These are phyloP conservation scores for Antigone vipio DNA, from an alignment of 2,113 vertebrate genomes.

Conservation along the genomic window DNA sequence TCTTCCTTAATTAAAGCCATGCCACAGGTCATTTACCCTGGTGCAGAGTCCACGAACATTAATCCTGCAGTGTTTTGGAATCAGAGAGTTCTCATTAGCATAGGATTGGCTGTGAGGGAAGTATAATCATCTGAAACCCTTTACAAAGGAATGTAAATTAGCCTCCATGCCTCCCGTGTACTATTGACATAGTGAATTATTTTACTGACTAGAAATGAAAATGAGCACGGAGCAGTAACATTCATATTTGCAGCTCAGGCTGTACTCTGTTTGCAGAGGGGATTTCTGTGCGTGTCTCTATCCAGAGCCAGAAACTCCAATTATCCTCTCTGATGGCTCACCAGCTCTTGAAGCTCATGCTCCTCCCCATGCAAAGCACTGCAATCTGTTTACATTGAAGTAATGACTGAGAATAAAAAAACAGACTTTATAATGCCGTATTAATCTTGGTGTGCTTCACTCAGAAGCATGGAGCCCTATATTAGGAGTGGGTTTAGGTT, in stretches of 20 bases:
- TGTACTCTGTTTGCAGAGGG: neutral
- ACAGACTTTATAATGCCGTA: neutral
- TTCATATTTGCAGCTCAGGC: neutral
- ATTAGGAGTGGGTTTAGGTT: neutral
- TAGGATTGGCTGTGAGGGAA: constrained; percentile 18
- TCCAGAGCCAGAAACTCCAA: constrained; percentile 6
- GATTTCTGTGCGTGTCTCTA: neutral
- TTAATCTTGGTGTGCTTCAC: neutral
- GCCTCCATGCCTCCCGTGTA: constrained; percentile 38
- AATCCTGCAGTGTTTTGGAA: constrained; percentile 45
- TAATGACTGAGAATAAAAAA: neutral
- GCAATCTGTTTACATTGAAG: constrained; percentile 14
- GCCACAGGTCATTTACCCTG: constrained; percentile 57
- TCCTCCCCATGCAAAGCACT: neutral
- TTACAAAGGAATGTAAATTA: constrained; percentile 54
- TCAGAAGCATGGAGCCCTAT: neutral
- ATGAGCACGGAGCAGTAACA: neutral
- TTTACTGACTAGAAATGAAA: constrained; percentile 46
- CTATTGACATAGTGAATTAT: constrained; percentile 62
- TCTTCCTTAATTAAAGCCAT: constrained; percentile 64
- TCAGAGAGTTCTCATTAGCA: constrained; percentile 51
- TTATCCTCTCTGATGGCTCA: constrained; percentile 1
- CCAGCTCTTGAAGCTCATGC: neutral
- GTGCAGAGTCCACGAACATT: constrained; percentile 26
- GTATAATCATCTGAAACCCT: constrained; percentile 41